Conservation (phyloP, 2,113 vertebrate species). For the Xiphias gladius region DNA sequence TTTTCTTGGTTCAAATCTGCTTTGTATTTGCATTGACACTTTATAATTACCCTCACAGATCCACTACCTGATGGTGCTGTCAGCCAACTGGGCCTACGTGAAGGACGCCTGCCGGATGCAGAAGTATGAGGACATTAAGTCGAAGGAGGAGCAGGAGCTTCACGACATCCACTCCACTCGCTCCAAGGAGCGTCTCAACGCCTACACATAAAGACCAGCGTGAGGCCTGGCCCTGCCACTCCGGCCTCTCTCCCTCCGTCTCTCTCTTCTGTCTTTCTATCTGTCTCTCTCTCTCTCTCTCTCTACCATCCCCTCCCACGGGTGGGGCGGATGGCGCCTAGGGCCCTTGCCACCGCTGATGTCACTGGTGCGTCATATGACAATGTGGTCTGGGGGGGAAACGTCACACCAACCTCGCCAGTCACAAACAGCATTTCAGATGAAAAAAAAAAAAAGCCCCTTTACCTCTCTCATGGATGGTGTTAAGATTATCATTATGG, state of each 20-base stretch:
- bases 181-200: conserved; percentile 99
- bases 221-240: conserved; percentile 70
- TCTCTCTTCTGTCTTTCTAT: conserved; percentile 53
- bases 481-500: conserved; percentile 78
- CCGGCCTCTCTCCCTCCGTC: conserved; percentile 63
- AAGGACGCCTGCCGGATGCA: conserved; percentile 99
- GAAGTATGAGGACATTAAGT: conserved; percentile 99
- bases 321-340: conserved; percentile 70
- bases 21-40: background rate
- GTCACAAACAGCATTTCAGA: conserved; percentile 80
- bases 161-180: conserved; percentile 99
- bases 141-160: conserved; percentile 99
- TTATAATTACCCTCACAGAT: conserved; percentile 82
- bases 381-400: conserved; percentile 72
- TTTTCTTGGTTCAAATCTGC: background rate
- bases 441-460: conserved; percentile 79
- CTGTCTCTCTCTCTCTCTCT: conserved; percentile 68
- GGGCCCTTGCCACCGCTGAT: conserved; percentile 78
- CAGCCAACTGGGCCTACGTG: conserved; percentile 99
- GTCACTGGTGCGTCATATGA: conserved; percentile 84
- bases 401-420: conserved; percentile 69
- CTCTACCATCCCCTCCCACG: conserved; percentile 72
- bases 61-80: conserved; percentile 99
- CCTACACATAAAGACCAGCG: conserved; percentile 93
- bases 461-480: conserved; percentile 83